Base-by-base conservation (phyloP, 2,113 vertebrate genomes). In the Brachypteracias leptosomus region DNA sequence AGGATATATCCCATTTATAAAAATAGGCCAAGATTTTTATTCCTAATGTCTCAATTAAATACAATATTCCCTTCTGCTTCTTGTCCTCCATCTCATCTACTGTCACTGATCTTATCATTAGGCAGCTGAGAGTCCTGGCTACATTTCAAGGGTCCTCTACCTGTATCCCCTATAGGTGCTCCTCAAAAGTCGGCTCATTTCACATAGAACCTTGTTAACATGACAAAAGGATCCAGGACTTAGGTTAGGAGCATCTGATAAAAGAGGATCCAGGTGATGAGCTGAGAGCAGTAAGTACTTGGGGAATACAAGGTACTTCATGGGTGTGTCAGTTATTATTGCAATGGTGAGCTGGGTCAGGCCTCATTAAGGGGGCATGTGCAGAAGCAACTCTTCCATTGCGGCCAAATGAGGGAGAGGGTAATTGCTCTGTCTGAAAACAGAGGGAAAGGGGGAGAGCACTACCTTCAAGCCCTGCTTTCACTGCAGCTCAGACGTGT, bases 361-460 rank as follows among this genome's bases (percentile, higher is more conserved):
- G 33, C 10, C 54, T 72, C 0, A 0, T 54, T 52, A 40, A 59
- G 18, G 1, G 20, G 16, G 26, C 0, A 0, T 16, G 4, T 3
- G 13, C 70, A 74, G 47, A 74, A 11, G 6, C 0, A 1, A 28
- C 22, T 51, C 35, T 59, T 35, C 52, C 33, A 17, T 1, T 59
- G 9, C 8, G 68, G 11, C 16, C n/a, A 40, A 2, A 21, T 0
- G 11, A 66, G 7, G 33, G 31, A 85, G 21, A 59, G 18, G 31
- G 9, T 28, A 44, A 57, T 44, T 1, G 3, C 0, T 63, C 31
- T 46, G 14, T 65, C 28, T 72, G 72, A 54, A 65, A 76, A 36
- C 13, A 46, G 54, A 51, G 44, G 31, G 13, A 49, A 70, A 11
- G 16, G 36, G 65, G 36, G 33, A 75, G 29, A 54, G 13, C 15